These are phyloP conservation scores for Drosophila sturtevanti DNA, from an alignment of 1,140 invertebrate species.

Conservation along the genomic window DNA sequence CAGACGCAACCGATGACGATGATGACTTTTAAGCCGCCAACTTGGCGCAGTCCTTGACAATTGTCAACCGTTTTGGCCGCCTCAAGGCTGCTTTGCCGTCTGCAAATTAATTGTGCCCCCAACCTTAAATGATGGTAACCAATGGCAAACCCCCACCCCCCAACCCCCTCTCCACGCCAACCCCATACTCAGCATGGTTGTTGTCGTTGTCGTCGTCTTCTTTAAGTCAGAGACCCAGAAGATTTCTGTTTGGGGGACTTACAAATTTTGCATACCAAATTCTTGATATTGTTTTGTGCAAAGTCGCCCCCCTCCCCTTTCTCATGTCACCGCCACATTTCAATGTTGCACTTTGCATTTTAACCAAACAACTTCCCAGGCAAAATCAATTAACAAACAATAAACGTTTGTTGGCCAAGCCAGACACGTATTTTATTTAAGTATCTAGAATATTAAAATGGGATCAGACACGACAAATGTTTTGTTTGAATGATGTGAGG, in stretches of 20 bases:
- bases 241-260: conserved; percentile 2
- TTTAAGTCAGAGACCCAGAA: conserved; percentile 2
- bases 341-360: conserved; percentile 80
- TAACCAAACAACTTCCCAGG: conserved; percentile 74
- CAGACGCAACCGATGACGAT: not conserved
- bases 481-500: no score
- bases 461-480: conserved; percentile 75
- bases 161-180: not conserved
- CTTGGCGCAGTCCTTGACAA: conserved; percentile 74
- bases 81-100: conserved; percentile 73
- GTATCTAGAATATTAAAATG: conserved; percentile 83
- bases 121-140: no score
- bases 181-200: no score
- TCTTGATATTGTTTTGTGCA: conserved; percentile 32
- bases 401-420: conserved; percentile 80
- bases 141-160: no score
- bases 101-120: conserved; percentile 77
- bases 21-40: conserved; percentile 37
- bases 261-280: conserved; percentile 82
- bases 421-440: conserved; percentile 82
- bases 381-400: conserved; percentile 82
- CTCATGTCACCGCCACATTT: conserved; percentile 15
- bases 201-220: not conserved
- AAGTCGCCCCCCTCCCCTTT: conserved; percentile 27
- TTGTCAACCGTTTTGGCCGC: conserved; percentile 63